phyloP scores from a whole-genome alignment of 2,797 vertebrate genomes.

The Crypturellus tataupa region DNA sequence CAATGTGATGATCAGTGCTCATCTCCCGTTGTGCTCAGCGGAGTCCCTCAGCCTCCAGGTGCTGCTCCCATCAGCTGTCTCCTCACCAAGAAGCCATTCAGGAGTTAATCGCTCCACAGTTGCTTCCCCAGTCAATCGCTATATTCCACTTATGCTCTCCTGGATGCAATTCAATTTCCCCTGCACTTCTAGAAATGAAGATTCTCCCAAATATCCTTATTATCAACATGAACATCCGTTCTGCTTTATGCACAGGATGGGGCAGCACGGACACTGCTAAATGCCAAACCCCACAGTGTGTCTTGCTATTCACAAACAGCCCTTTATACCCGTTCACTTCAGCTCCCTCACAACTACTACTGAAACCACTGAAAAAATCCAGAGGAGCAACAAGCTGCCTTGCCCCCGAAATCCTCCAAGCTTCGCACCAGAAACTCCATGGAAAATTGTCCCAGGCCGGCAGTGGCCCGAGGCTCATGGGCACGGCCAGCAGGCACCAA shows the following conservation, averaged over 20 bases:
- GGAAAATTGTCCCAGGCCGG: background rate
- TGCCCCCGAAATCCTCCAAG: background rate
- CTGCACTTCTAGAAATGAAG: background rate
- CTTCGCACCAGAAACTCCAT: background rate
- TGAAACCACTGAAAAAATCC: background rate
- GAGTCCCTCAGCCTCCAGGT: background rate
- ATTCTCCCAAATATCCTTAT: background rate
- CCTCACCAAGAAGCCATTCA: background rate
- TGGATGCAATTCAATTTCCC: background rate
- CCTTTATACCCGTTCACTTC: rapidly evolving
- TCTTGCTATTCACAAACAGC: rapidly evolving
- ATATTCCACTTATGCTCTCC: background rate
- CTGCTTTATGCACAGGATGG: background rate
- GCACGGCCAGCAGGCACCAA: background rate
- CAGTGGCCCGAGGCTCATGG: background rate
- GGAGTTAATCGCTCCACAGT: background rate
- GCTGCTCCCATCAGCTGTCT: background rate
- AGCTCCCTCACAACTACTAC: background rate
- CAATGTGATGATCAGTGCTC: background rate
- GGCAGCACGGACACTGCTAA: background rate
- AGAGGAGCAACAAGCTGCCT: background rate
- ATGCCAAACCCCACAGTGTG: background rate
- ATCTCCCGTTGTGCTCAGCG: background rate
- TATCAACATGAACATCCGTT: background rate
- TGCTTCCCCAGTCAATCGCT: background rate